phyloP scores from a whole-genome alignment of 2,113 vertebrate genomes.

The Daboia siamensis region DNA sequence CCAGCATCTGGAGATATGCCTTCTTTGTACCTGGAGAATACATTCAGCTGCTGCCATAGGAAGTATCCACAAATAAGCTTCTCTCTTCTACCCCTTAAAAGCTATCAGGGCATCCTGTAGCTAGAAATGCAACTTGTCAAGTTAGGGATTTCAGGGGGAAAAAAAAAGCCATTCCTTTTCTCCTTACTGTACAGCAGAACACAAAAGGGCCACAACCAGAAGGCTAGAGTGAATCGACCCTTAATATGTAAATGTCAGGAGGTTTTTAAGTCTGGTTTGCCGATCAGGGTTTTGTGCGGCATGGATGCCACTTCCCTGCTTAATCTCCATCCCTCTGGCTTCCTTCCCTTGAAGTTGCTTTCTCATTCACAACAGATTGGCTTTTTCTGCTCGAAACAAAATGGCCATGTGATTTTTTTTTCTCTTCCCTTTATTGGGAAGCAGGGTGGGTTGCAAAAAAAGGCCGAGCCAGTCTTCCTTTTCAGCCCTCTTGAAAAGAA shows the following conservation, averaged over 20 bases:
- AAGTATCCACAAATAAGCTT: neutral
- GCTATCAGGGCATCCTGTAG: neutral
- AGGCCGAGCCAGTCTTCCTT: slow-evolving; percentile 43
- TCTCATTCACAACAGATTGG: slow-evolving; percentile 39
- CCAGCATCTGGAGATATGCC: neutral
- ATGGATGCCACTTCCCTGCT: neutral
- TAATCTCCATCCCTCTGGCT: neutral
- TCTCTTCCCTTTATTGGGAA: neutral
- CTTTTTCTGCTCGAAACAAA: slow-evolving; percentile 57
- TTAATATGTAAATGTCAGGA: slow-evolving; percentile 10
- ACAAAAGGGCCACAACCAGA: neutral
- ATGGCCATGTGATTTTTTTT: slow-evolving; percentile 21
- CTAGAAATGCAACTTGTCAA: neutral
- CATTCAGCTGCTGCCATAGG: neutral
- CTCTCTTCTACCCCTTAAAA: neutral
- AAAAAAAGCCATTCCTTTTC: neutral
- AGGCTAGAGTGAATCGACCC: neutral
- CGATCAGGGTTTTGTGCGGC: slow-evolving; percentile 10
- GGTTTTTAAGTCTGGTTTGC: slow-evolving; percentile 46
- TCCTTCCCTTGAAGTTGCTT: slow-evolving; percentile 50
- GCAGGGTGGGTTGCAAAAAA: neutral
- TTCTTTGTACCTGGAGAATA: neutral
- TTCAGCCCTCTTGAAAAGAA: slow-evolving; percentile 52
- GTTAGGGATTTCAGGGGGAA: no score
- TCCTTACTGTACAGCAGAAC: neutral